Evolutionary conservation across 2,797 vertebrate genomes (phyloP).

Genomic region (Varecia variegata): DNA sequence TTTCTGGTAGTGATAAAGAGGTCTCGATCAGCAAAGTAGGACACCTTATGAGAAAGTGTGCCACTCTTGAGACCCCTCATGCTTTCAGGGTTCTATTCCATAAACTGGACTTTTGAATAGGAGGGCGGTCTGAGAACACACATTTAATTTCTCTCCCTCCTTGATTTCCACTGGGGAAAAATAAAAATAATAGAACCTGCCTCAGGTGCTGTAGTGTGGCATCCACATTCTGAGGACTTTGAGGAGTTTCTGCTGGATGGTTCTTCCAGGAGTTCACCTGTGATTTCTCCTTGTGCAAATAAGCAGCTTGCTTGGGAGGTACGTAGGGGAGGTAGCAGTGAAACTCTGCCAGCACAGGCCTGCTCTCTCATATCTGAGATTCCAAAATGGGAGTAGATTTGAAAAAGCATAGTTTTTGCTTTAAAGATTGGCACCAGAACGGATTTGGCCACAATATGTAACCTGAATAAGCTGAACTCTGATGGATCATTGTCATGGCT

Average conservation of each 20-base stretch:
- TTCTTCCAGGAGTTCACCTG: neutral
- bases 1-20: neutral
- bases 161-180: neutral
- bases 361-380: neutral
- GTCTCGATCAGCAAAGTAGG: neutral
- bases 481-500: neutral
- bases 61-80: neutral
- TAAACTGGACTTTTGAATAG: neutral
- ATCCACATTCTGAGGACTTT: neutral
- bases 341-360: too few species aligned
- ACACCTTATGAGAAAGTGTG: neutral
- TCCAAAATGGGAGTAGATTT: neutral
- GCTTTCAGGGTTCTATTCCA: neutral
- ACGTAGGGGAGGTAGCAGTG: neutral
- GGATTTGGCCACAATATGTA: neutral
- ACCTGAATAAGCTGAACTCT: neutral
- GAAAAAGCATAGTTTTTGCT: neutral
- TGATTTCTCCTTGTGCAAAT: neutral
- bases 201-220: neutral
- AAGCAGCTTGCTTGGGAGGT: neutral
- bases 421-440: neutral
- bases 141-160: neutral
- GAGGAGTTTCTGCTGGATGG: neutral
- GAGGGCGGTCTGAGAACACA: neutral
- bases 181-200: neutral